Percentiles rank a stretch among this genome's conserved stretches.
Conservation (phyloP, 2,797 vertebrate genomes). For the Sebastes itinus region DNA sequence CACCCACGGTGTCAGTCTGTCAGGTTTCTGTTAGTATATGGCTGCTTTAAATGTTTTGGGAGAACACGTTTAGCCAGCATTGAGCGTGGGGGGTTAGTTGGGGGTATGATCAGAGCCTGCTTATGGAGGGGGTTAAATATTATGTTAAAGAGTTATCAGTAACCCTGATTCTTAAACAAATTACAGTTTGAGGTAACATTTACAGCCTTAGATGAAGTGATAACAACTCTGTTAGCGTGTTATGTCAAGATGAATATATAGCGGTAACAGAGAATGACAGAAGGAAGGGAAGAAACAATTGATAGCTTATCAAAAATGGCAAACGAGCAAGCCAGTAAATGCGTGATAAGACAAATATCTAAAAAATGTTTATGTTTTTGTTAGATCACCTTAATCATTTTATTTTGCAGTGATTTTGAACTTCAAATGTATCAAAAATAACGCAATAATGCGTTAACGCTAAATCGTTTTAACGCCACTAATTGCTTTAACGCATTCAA, state of each 20-base stretch:
- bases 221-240: slow-evolving; percentile 5
- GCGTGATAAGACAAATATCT: not conserved
- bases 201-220: not conserved
- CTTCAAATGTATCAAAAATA: not conserved
- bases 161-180: not conserved
- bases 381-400: not conserved
- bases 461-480: no score
- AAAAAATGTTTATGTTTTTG: not conserved
- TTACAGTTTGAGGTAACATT: not conserved
- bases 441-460: no score
- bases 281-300: not conserved
- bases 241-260: not conserved
- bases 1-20: slow-evolving; percentile 34
- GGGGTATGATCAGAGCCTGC: not conserved
- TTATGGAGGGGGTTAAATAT: not conserved
- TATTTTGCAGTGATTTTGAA: not conserved
- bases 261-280: not conserved
- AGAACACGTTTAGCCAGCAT: not conserved
- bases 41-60: not conserved
- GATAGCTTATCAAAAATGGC: not conserved
- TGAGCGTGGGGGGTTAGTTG: not conserved
- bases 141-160: not conserved
- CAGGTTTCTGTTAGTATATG: slow-evolving; percentile 4
- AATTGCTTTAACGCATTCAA: no score
- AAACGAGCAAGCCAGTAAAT: slow-evolving; percentile 7